Base-by-base conservation (phyloP, 92 coral and sea anemone species). In the Hydrozoanthus gracilis region DNA sequence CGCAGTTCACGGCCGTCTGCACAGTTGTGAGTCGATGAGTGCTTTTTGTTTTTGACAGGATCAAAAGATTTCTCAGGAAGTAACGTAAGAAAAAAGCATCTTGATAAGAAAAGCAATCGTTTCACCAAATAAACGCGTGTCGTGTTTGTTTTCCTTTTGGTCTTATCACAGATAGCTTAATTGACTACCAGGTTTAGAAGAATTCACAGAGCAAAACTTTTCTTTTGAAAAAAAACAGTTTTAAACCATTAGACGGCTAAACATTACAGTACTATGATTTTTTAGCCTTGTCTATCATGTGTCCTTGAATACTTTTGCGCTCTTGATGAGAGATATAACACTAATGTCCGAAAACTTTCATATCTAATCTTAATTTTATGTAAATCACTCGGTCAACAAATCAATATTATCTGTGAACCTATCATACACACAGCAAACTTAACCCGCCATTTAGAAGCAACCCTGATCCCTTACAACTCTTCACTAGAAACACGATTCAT, bases 371-470 rank as follows among this genome's bases (percentile, higher is more conserved):
- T 87, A 82, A 90, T 75, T 86, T 86, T 58, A 79, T 75, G 88
- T 88, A 71, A 86, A 86, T 85, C 51, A 78, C 54, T 64, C 17
- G 65, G 70, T 54, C 84, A 86, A 71, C 94, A 83, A 82, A 83
- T 79, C 90, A 79, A 67, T 52, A 79, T 77, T 72, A 83, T 87
- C 83, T 87, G 76, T 52, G 62, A 69, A 62, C 87, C 88, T 91
- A 91, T 89, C 91, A 78, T 78, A 76, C 78, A 82, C 96, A 71
- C 87, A 79, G 87, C 68, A 88, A 79, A 77, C 94, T 89, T 87
- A 89, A 92, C 87, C 75, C 86, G 79, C 83, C 87, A 75, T 75
- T 87, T 86, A 78, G 86, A 66, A 72, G 89, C 60, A 84, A 90
- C 45, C 78, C 76, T 86, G 93, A 87, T 86, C 76, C 88, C 73